Evolutionary conservation across 1,140 invertebrate genomes (phyloP), one percentile per base, ranked within the genome.

Genomic region (Lordiphosa clarofinis): DNA sequence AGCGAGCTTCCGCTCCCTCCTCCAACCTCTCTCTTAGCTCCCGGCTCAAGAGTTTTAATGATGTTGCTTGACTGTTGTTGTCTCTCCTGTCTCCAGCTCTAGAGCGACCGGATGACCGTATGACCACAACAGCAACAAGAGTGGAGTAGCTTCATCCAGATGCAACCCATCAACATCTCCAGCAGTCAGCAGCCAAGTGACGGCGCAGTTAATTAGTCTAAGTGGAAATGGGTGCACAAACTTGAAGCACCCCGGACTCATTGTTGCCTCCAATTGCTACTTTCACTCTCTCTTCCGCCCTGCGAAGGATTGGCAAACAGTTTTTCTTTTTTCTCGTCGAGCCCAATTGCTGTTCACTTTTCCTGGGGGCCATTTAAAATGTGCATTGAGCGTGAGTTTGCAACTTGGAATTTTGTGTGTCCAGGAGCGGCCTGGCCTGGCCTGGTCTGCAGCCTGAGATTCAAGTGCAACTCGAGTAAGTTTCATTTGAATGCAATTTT

Each of bases 171-270:
- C 28, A 31, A 31, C 28, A 31, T 31, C 28, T 31, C 28, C 28
- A 31, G 28, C 28, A 31, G 28, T 31, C 28, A 31, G 28, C 28
- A 31, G 28, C 79, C 76, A 72, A 82, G 76, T 82, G 76, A 76
- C 60, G 72, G 76, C 67, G 64, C 72, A 76, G 76, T 82, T 82
- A 82, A 82, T 82, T 82, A 82, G 76, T 82, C 76, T 82, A 82
- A 82, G 76, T 82, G 76, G 72, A 82, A 82, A 72, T 82, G 68
- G 68, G 66, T 69, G 67, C 75, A 74, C 75, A 79, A 79, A 79
- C 75, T 81, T 79, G 46, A 81, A 81, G 75, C 48, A 65, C 24
- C 12, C 47, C 48, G 31, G 55, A 33, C 48, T 40, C 52, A 79
- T 79, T 79, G 62, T 71, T 81, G 66, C 61, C 58, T 28, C 52